Conservation (phyloP, 2,888 invertebrate species). For the Iselma pallidipennis region DNA sequence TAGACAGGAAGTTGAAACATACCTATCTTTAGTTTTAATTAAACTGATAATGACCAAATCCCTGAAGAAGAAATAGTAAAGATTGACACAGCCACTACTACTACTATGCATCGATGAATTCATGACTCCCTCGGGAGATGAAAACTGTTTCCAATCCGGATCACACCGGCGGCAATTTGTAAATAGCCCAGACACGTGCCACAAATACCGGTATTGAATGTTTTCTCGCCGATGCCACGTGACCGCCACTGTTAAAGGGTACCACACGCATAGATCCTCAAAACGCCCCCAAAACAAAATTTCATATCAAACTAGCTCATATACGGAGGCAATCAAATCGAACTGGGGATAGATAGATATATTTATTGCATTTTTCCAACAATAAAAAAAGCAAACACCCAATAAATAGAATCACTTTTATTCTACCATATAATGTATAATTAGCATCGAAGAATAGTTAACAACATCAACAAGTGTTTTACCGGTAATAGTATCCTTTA, state of each 20-base stretch:
- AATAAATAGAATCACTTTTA: too few relatives aligned
- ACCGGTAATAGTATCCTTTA: conserved; percentile 39
- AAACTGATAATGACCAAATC: conserved; percentile 18
- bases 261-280: conserved; percentile 30
- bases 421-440: too few relatives aligned
- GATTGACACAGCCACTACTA: neutral
- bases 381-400: too few relatives aligned
- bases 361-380: too few relatives aligned
- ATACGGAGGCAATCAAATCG: neutral
- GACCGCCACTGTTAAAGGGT: conserved; percentile 37
- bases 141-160: conserved; percentile 38
- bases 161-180: conserved; percentile 55
- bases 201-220: conserved; percentile 55
- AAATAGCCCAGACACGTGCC: conserved; percentile 54
- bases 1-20: too few relatives aligned
- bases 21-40: too few relatives aligned
- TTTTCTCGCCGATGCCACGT: conserved; percentile 55
- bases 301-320: neutral
- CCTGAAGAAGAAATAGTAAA: conserved; percentile 7
- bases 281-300: neutral
- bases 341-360: too few relatives aligned
- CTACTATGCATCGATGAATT: conserved; percentile 14
- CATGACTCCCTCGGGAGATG: conserved; percentile 32
- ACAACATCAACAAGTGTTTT: conserved; percentile 43
- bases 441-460: neutral